These are phyloP conservation scores for Helicoverpa assulta DNA, from an alignment of 2,888 invertebrate species.

Conservation along the genomic window DNA sequence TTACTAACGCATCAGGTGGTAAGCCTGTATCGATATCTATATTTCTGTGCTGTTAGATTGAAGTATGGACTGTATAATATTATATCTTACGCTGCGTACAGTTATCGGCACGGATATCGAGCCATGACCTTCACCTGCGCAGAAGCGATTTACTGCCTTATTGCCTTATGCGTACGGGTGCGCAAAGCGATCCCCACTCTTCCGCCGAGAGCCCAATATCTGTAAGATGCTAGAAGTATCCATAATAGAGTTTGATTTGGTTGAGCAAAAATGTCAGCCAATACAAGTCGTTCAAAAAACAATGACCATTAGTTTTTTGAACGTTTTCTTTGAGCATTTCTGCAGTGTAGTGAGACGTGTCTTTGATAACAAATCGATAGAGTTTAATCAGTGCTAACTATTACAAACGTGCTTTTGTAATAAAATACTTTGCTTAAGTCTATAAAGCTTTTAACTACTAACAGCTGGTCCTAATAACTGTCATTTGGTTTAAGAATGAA, in stretches of 20 bases:
- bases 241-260: too few species aligned
- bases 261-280: too few species aligned
- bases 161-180: too few species aligned
- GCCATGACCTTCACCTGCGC: too few species aligned
- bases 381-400: background rate
- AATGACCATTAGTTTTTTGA: too few species aligned
- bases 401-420: background rate
- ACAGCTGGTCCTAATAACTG: constrained; percentile 1
- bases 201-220: too few species aligned
- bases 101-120: too few species aligned
- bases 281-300: too few species aligned
- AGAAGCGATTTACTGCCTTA: too few species aligned
- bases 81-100: background rate
- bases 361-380: background rate
- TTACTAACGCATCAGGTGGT: constrained; percentile 37
- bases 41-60: constrained; percentile 22
- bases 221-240: too few species aligned
- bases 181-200: too few species aligned
- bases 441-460: background rate
- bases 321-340: too few species aligned
- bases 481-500: constrained; percentile 1
- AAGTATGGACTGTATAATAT: constrained; percentile 7
- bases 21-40: constrained; percentile 29
- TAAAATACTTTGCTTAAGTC: background rate
- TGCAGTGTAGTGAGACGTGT: background rate